These are phyloP conservation scores for Brenthis ino DNA, from an alignment of 2,888 invertebrate species.

Conservation along the genomic window DNA sequence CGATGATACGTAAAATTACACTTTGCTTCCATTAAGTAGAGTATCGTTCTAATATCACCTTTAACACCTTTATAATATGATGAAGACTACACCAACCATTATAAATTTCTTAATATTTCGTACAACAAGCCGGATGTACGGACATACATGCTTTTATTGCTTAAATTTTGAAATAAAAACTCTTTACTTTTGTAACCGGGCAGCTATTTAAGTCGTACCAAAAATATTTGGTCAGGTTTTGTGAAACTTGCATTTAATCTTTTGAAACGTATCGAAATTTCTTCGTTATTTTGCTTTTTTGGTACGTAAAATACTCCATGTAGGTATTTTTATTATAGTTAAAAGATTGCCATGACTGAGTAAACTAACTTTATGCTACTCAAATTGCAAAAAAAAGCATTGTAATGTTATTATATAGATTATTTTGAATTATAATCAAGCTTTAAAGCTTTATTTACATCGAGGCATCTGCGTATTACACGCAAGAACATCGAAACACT, in stretches of 20 bases:
- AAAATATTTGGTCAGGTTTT: constrained; percentile 3
- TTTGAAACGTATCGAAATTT: not conserved
- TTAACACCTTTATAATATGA: constrained; percentile 7
- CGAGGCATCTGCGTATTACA: no score
- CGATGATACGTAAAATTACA: constrained; percentile 18
- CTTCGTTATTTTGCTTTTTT: not conserved
- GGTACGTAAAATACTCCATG: no score
- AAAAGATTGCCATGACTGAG: no score
- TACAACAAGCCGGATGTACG: constrained; percentile 7
- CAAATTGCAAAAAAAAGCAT: no score
- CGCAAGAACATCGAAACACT: no score
- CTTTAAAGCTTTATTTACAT: not conserved
- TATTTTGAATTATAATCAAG: not conserved
- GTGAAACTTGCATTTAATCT: not conserved
- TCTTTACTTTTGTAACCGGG: not conserved
- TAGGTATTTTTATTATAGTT: no score
- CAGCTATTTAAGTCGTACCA: not conserved
- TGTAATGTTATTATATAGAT: not conserved
- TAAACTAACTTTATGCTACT: no score
- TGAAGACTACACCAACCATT: not conserved
- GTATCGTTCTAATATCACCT: not conserved
- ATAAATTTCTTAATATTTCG: constrained; percentile 12
- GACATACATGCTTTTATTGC: constrained; percentile 1
- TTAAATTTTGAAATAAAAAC: not conserved
- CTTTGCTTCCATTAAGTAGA: not conserved